These are phyloP conservation scores for Chloroclysta siterata DNA, from an alignment of 2,888 invertebrate genomes.

Conservation along the genomic window DNA sequence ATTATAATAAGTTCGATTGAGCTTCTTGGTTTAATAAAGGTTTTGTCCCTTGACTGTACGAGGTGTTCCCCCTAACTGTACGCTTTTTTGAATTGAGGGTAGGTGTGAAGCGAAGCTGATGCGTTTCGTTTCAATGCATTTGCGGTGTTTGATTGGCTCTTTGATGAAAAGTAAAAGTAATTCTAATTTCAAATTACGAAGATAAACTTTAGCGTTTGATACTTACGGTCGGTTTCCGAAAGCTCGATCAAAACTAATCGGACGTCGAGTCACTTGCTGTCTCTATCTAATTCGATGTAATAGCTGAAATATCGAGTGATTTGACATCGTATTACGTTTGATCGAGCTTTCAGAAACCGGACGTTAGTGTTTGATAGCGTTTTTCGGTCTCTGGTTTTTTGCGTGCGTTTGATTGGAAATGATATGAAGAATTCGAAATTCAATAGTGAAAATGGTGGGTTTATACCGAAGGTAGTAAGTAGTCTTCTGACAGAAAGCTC, in stretches of 20 bases:
- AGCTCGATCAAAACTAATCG: no score
- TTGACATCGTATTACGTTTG: no score
- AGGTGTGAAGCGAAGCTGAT: constrained; percentile 36
- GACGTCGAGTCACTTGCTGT: no score
- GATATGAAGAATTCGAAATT: constrained; percentile 11
- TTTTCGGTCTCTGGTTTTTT: constrained; percentile 13
- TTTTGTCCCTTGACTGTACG: constrained; percentile 44
- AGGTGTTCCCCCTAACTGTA: constrained; percentile 24
- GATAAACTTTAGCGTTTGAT: constrained; percentile 14
- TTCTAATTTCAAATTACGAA: constrained; percentile 16
- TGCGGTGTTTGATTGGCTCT: constrained; percentile 34
- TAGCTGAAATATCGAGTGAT: no score
- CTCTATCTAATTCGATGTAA: no score
- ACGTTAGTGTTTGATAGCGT: no score
- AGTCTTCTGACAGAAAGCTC: constrained; percentile 4
- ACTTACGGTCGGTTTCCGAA: no score
- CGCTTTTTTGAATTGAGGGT: constrained; percentile 32
- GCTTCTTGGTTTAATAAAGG: constrained; percentile 48
- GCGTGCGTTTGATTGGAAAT: constrained; percentile 7
- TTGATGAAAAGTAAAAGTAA: constrained; percentile 8
- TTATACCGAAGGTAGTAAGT: constrained; percentile 8
- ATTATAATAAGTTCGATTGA: constrained; percentile 77
- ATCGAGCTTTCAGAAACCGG: no score
- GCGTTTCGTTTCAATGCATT: constrained; percentile 40
- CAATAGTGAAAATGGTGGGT: background rate